phyloP scores from a whole-genome alignment of 2,888 invertebrate genomes.

The Drosophila austrosaltans region DNA sequence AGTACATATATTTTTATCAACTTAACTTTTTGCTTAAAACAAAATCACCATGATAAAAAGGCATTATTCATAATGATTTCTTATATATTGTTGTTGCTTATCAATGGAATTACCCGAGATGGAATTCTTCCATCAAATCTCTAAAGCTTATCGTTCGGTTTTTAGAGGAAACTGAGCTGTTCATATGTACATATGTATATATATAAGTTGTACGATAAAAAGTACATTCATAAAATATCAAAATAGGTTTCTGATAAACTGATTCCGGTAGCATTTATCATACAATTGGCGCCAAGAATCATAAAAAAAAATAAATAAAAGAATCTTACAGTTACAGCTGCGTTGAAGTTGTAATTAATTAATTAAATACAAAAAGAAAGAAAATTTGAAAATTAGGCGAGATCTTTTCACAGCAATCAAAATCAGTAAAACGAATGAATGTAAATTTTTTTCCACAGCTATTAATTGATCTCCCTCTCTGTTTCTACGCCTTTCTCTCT shows the following conservation, averaged over 20 bases:
- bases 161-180: slow-evolving; percentile 34
- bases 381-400: slow-evolving; percentile 70
- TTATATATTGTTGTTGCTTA: not conserved
- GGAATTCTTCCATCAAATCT: slow-evolving; percentile 44
- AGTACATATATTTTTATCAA: not conserved
- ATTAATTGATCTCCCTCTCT: slow-evolving; percentile 60
- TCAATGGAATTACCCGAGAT: slow-evolving; percentile 18
- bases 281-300: slow-evolving; percentile 49
- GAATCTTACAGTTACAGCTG: slow-evolving; percentile 25
- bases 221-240: slow-evolving; percentile 28
- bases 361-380: slow-evolving; percentile 68
- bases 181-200: slow-evolving; percentile 23
- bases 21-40: slow-evolving; percentile 16
- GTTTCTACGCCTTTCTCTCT: slow-evolving; percentile 14
- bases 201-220: slow-evolving; percentile 46
- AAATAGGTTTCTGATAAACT: slow-evolving; percentile 26
- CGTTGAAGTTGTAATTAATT: slow-evolving; percentile 52
- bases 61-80: slow-evolving; percentile 57
- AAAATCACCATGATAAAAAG: slow-evolving; percentile 43
- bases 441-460: slow-evolving; percentile 68
- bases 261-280: slow-evolving; percentile 24
- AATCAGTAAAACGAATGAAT: slow-evolving; percentile 45
- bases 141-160: slow-evolving; percentile 35
- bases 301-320: slow-evolving; percentile 36
- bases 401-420: slow-evolving; percentile 66